phyloP scores from a whole-genome alignment of 1,140 invertebrate species.

The Holotrichia oblita region DNA sequence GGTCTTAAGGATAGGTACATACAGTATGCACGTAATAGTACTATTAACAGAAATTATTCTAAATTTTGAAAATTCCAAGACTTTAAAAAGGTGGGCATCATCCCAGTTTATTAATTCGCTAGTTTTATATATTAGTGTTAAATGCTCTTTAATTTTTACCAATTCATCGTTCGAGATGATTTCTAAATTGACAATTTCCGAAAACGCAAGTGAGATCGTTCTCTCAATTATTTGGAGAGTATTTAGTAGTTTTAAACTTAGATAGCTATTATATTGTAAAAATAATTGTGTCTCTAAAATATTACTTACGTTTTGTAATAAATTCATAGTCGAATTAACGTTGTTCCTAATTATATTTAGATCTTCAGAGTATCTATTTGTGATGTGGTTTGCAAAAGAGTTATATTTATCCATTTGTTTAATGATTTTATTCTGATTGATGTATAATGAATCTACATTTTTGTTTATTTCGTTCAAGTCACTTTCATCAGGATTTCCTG shows the following conservation, averaged over 20 bases:
- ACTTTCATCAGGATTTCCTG: too few relatives aligned
- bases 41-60: background rate
- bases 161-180: background rate
- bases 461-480: too few relatives aligned
- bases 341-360: background rate
- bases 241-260: background rate
- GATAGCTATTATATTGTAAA: background rate
- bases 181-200: background rate
- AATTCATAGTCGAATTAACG: background rate
- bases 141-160: background rate
- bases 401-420: background rate
- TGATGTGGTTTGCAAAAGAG: background rate
- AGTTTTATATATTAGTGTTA: background rate
- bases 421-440: background rate
- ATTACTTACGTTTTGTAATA: background rate
- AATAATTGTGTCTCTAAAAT: background rate
- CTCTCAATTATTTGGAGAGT: background rate
- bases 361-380: background rate
- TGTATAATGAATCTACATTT: too few relatives aligned
- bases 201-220: background rate
- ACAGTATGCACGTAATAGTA: constrained; percentile 43
- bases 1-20: too few relatives aligned
- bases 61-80: constrained; percentile 39
- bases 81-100: background rate
- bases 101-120: background rate